Percentiles rank a stretch among this genome's conserved stretches.
Evolutionary conservation across 2,113 vertebrate species (phyloP).

Genomic region (Bubo scandiacus): DNA sequence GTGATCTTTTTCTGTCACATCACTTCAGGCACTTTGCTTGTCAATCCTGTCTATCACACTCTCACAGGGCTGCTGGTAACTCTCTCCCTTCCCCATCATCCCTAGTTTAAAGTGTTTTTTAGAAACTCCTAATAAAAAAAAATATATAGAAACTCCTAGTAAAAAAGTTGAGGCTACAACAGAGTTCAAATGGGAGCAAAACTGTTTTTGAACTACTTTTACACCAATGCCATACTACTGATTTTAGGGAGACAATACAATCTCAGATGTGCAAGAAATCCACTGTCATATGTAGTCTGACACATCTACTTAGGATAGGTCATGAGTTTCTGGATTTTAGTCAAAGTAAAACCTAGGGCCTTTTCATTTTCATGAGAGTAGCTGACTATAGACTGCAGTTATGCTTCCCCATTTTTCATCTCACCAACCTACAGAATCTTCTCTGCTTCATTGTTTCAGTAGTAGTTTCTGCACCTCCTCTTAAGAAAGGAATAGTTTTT

Average conservation of each 20-base stretch:
- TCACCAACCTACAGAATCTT: background rate
- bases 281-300: background rate
- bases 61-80: background rate
- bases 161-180: background rate
- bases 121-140: background rate
- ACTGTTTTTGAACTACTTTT: background rate
- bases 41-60: background rate
- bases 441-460: background rate
- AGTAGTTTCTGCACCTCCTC: background rate
- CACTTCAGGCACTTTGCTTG: background rate
- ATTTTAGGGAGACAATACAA: background rate
- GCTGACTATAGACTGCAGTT: background rate
- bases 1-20: background rate
- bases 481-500: background rate
- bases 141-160: background rate
- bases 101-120: background rate
- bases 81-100: background rate
- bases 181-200: background rate
- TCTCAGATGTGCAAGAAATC: background rate
- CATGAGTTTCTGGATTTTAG: background rate
- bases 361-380: background rate
- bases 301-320: background rate
- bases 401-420: background rate
- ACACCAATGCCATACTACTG: accelerated
- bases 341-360: background rate